phyloP scores from a whole-genome alignment of 1,140 invertebrate species.

The Nymphalis io region DNA sequence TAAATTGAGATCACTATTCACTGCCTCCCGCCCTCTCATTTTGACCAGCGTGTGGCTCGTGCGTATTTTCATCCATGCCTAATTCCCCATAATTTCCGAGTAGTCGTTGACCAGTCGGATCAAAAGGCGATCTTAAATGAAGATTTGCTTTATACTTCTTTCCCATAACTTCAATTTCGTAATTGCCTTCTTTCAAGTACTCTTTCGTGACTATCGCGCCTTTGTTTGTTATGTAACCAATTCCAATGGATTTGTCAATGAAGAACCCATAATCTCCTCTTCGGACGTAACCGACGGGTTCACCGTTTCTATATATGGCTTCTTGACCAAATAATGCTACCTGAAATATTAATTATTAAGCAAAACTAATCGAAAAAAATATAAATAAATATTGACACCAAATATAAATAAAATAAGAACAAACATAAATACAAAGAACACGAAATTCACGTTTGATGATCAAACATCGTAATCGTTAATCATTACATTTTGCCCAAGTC shows the following conservation, averaged over 20 bases:
- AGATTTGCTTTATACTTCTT: constrained; percentile 85
- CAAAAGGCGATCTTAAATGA: constrained; percentile 89
- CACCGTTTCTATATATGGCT: constrained; percentile 89
- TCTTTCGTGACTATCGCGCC: constrained; percentile 82
- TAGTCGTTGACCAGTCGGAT: constrained; percentile 83
- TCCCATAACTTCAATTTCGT: constrained; percentile 91
- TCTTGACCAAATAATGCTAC: constrained; percentile 91
- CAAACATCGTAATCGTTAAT: too few relatives aligned
- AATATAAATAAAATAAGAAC: too few relatives aligned
- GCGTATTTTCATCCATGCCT: constrained; percentile 67
- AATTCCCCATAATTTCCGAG: constrained; percentile 72
- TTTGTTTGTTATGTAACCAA: constrained; percentile 77
- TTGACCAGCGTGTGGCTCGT: constrained; percentile 76
- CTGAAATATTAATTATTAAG: constrained; percentile 53
- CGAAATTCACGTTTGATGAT: too few relatives aligned
- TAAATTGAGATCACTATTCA: constrained; percentile 59
- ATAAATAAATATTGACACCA: not conserved
- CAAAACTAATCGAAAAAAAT: too few relatives aligned
- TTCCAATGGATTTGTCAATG: constrained; percentile 85
- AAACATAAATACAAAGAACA: too few relatives aligned
- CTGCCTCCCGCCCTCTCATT: constrained; percentile 75
- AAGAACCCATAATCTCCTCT: constrained; percentile 90
- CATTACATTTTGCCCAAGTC: too few relatives aligned
- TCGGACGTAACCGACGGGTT: constrained; percentile 88
- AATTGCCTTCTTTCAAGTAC: constrained; percentile 86